Base-by-base conservation (phyloP, 2,113 vertebrate species). In the Zosterops borbonicus region DNA sequence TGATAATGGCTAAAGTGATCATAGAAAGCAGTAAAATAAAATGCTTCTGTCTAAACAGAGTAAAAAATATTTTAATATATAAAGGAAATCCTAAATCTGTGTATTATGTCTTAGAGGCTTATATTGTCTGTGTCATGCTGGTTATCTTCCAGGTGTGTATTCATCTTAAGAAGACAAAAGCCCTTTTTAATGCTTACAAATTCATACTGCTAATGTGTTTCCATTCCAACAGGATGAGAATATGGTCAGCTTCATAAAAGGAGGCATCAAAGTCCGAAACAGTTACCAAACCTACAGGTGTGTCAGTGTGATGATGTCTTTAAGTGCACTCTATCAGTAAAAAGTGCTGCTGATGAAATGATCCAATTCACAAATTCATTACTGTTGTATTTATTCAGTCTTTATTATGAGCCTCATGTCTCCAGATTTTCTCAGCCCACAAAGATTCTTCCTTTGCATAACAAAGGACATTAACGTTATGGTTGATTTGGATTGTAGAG, bases 241-340 rank as follows among this genome's bases (percentile, higher is more conserved):
- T 97, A 99, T 99, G 99, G 99, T 99, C 95, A 99, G 98, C 97
- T 99, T 99, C 96, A 99, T 99, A 96, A 99, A 99, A 98, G 99
- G 99, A 4, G 99, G 99, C 95, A 99, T 99, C 97, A 99, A 99
- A 98, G 99, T 99, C 95, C 98, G 99, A 90, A 99, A 99, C 97
- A 99, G 99, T 97, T 99, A 99, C 96, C 99, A 99, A 97, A 99
- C 98, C 12, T 99, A 99, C 98, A 99, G 99, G 99, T 99, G 91
- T 98, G 97, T 95, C n/a, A 60, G 58, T 41, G 37, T 6, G 58
- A 21, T 13, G 42, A 31, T 55, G 65, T 33, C 47, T 44, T 67
- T 37, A 21, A 37, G 20, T 4, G 2, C 58, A 11, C 25, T 63
- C 6, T 41, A 13, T 29, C 52, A 59, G 44, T 75, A 59, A 73